These are phyloP conservation scores for Microctenopoma lineatum DNA, from an alignment of 2,797 vertebrate species.

Conservation along the genomic window DNA sequence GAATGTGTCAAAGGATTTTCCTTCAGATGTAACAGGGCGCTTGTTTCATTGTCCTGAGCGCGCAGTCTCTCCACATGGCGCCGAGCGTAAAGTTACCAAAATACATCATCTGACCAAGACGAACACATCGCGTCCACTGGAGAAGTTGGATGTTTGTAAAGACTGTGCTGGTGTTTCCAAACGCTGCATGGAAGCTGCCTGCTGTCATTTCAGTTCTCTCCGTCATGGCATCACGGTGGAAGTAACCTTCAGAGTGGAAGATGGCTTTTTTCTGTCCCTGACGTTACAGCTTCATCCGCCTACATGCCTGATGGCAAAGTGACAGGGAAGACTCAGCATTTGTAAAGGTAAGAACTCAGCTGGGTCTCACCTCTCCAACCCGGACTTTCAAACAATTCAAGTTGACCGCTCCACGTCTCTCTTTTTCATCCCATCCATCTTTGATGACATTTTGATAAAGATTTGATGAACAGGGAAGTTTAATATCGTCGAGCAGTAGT, in stretches of 20 bases:
- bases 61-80: slow-evolving; percentile 37
- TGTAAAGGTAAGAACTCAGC: slow-evolving; percentile 61
- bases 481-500: slow-evolving; percentile 7
- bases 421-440: slow-evolving; percentile 41
- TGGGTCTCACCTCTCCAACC: slow-evolving; percentile 24
- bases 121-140: neutral
- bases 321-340: slow-evolving; percentile 41
- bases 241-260: slow-evolving; percentile 60
- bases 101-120: neutral
- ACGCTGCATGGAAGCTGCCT: slow-evolving; percentile 26
- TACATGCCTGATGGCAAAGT: slow-evolving; percentile 55
- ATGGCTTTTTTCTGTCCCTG: slow-evolving; percentile 53
- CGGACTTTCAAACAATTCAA: neutral
- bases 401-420: slow-evolving; percentile 2
- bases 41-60: slow-evolving; percentile 41
- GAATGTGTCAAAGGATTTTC: slow-evolving; percentile 33
- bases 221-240: slow-evolving; percentile 54
- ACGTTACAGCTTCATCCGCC: slow-evolving; percentile 39
- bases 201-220: slow-evolving; percentile 36
- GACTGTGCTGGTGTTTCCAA: slow-evolving; percentile 25
- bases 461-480: slow-evolving; percentile 41
- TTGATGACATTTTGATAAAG: slow-evolving; percentile 30
- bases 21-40: slow-evolving; percentile 29
- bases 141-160: slow-evolving; percentile 28
- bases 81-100: slow-evolving; percentile 38